Evolutionary conservation across 2,797 vertebrate species (phyloP).

Genomic region (Malacoraja senta): DNA sequence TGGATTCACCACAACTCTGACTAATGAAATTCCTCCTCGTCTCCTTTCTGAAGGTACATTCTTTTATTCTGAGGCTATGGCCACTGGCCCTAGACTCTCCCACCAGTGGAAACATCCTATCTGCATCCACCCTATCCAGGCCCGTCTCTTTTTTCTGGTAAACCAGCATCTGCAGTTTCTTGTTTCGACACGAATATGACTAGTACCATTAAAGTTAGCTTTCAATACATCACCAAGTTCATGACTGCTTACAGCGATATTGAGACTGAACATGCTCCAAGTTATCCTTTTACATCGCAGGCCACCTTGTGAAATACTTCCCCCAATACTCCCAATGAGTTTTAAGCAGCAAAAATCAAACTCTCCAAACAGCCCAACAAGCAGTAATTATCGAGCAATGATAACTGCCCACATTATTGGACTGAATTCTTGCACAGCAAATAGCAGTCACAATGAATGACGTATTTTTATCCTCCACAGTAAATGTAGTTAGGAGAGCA

Average conservation of each 20-base stretch:
- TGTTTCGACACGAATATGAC: neutral
- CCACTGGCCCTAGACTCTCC: too few species aligned
- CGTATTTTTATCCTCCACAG: too few species aligned
- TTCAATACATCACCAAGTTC: neutral
- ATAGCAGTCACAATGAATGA: neutral
- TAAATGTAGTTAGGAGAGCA: too few species aligned
- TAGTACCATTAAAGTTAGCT: neutral
- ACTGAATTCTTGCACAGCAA: neutral
- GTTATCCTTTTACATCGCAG: neutral
- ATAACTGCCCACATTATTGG: neutral
- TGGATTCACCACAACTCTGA: too few species aligned
- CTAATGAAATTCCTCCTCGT: too few species aligned
- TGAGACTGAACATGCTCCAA: too few species aligned
- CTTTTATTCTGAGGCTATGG: too few species aligned
- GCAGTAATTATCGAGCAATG: neutral
- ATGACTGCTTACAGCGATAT: neutral
- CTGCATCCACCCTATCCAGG: too few species aligned
- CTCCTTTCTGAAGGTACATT: too few species aligned
- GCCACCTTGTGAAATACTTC: neutral
- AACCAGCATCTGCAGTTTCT: too few species aligned
- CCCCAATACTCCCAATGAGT: neutral
- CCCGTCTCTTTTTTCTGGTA: too few species aligned
- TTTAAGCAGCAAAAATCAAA: neutral
- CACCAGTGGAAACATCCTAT: too few species aligned
- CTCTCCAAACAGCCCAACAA: neutral